These are phyloP conservation scores for Avahi laniger DNA, from an alignment of 2,797 vertebrate species.

Conservation along the genomic window DNA sequence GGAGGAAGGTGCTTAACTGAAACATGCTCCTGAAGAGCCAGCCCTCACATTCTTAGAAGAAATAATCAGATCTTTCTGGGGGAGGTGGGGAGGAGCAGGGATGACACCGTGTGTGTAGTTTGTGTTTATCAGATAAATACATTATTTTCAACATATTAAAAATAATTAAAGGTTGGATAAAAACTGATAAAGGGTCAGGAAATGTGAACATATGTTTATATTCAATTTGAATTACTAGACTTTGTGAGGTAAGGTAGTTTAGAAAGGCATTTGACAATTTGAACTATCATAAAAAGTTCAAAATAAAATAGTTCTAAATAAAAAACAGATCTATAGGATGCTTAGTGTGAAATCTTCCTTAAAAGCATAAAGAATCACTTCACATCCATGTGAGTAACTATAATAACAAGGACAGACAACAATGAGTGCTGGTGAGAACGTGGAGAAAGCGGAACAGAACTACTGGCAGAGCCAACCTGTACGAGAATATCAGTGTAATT, in stretches of 20 bases:
- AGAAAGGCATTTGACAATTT: constrained; percentile 12
- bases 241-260: not conserved
- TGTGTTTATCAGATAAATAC: not conserved
- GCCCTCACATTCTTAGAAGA: not conserved
- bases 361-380: not conserved
- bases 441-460: not conserved
- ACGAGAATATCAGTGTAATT: not conserved
- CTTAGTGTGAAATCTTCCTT: not conserved
- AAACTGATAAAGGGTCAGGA: not conserved
- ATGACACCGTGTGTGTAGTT: not conserved
- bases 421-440: not conserved
- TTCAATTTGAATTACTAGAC: not conserved
- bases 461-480: not conserved
- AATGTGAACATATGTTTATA: not conserved
- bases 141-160: constrained; percentile 26
- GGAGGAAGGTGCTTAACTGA: not conserved
- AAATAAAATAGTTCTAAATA: not conserved
- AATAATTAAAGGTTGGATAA: not conserved
- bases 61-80: not conserved
- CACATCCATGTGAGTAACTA: not conserved
- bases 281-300: not conserved
- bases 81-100: not conserved
- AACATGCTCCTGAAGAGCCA: not conserved
- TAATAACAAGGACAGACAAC: not conserved
- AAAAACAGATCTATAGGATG: not conserved